Evolutionary conservation across 2,113 vertebrate genomes (phyloP).

Genomic region (Mirounga angustirostris): DNA sequence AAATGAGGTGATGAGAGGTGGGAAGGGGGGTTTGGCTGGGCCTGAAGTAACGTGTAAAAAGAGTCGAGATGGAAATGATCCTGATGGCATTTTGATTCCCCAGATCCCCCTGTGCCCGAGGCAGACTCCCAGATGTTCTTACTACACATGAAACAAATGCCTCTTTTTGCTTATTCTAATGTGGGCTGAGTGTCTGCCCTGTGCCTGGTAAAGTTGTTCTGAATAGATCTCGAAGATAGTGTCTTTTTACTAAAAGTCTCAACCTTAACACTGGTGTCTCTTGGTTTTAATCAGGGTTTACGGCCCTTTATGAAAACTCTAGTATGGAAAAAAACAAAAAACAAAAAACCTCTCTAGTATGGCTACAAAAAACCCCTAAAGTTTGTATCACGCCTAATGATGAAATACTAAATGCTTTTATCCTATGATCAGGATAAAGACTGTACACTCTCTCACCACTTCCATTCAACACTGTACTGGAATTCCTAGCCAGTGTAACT

Average conservation of each 20-base stretch:
- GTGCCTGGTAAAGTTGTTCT: background rate
- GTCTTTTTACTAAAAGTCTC: background rate
- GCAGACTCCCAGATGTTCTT: background rate
- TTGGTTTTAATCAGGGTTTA: conserved; percentile 42
- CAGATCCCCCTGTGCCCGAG: background rate
- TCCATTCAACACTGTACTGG: background rate
- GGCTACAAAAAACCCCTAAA: background rate
- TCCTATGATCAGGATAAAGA: background rate
- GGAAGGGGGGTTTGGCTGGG: background rate
- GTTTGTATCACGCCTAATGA: background rate
- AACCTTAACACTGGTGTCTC: background rate
- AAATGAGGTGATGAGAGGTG: background rate
- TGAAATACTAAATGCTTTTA: background rate
- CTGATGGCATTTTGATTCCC: background rate
- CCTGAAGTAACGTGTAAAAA: background rate
- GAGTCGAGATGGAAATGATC: background rate
- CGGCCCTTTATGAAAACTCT: background rate
- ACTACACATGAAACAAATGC: background rate
- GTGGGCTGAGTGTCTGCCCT: background rate
- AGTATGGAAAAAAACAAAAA: no score
- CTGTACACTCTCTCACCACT: background rate
- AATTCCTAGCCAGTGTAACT: background rate
- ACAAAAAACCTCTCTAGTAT: no score
- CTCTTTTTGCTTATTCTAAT: background rate
- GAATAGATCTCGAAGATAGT: conserved; percentile 6